phyloP scores from a whole-genome alignment of 2,797 vertebrate genomes.

The Phalloptychus januarius region DNA sequence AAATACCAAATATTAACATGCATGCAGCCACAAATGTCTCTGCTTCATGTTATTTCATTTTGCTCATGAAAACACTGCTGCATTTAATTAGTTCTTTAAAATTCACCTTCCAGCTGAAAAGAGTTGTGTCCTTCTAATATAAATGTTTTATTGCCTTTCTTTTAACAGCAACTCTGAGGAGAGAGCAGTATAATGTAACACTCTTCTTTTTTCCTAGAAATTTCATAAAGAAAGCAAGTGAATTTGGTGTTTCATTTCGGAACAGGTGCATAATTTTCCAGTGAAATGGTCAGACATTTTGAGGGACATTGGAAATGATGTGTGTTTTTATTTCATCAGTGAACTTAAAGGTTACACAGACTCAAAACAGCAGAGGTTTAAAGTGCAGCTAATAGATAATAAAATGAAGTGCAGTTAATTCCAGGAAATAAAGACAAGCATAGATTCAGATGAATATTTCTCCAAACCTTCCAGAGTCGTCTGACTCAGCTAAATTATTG shows the following conservation, averaged over 20 bases:
- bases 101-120: neutral
- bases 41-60: neutral
- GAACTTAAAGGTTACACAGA: neutral
- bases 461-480: neutral
- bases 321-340: neutral
- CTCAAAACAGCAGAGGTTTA: neutral
- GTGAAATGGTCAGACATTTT: neutral
- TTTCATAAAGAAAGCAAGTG: neutral
- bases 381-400: neutral
- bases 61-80: neutral
- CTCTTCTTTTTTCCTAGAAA: neutral
- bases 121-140: neutral
- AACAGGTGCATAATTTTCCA: neutral
- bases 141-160: neutral
- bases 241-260: neutral
- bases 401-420: neutral
- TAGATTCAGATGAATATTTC: neutral
- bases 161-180: neutral
- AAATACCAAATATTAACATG: neutral
- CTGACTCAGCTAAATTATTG: conserved; percentile 6
- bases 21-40: too few relatives aligned
- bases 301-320: neutral
- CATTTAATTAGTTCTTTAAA: neutral
- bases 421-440: neutral
- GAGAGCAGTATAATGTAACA: neutral